Percentiles rank a stretch among this genome's conserved stretches.
Evolutionary conservation across 2,797 vertebrate genomes (phyloP).

Genomic region (Amblyraja radiata): DNA sequence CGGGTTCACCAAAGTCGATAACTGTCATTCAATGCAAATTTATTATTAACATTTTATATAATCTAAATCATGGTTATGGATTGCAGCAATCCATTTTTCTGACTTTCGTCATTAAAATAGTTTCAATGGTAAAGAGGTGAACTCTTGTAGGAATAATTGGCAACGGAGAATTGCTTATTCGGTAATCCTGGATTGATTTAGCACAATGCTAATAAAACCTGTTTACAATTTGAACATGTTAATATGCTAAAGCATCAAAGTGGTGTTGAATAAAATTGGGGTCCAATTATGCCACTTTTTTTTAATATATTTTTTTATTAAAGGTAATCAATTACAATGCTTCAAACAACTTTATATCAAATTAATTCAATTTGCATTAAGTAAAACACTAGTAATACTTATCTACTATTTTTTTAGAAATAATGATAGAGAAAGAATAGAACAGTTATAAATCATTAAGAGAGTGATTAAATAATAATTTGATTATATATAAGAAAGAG

Average conservation of each 20-base stretch:
- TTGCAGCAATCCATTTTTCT: background rate
- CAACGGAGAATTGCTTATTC: background rate
- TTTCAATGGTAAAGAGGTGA: background rate
- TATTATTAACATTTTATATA: background rate
- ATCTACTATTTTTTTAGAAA: too few species aligned
- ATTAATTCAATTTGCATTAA: too few species aligned
- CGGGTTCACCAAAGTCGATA: background rate
- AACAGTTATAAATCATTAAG: too few species aligned
- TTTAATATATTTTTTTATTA: too few species aligned
- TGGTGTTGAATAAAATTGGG: background rate
- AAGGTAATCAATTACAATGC: too few species aligned
- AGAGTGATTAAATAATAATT: too few species aligned
- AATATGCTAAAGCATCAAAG: background rate
- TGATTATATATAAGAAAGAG: too few species aligned
- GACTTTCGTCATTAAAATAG: background rate
- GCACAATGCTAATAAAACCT: background rate
- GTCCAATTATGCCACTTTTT: background rate
- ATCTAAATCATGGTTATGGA: background rate
- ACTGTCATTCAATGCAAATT: background rate
- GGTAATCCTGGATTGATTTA: background rate
- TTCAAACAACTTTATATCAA: too few species aligned
- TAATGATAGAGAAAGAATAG: too few species aligned
- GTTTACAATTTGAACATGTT: background rate
- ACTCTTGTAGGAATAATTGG: background rate
- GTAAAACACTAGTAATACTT: too few species aligned